phyloP scores from a whole-genome alignment of 2,797 vertebrate species.

The Rachycentron canadum region DNA sequence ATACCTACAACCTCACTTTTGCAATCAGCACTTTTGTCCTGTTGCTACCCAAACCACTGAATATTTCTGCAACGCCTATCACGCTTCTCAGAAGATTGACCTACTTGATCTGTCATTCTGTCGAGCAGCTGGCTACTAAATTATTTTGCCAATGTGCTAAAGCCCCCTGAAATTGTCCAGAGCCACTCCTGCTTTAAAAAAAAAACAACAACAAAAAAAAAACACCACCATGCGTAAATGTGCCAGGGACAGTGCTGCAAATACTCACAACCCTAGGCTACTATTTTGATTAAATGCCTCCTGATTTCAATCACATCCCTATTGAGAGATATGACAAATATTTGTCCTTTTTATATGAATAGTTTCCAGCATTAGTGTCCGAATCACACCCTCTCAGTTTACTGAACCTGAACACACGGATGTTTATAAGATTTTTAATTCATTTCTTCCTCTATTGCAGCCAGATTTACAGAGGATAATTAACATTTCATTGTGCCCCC shows the following conservation, averaged over 20 bases:
- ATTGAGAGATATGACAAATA: no score
- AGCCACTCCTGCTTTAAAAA: background rate
- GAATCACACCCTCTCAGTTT: no score
- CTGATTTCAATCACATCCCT: no score
- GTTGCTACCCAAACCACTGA: conserved; percentile 7
- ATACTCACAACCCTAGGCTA: background rate
- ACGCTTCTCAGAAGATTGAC: background rate
- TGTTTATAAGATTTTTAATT: no score
- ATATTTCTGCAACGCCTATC: background rate
- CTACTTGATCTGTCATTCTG: background rate
- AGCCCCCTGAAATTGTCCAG: background rate
- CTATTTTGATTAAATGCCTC: background rate
- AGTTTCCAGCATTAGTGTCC: no score
- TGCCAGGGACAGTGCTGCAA: background rate
- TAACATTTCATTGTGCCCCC: background rate
- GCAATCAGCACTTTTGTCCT: background rate
- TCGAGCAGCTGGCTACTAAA: background rate
- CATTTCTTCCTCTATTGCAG: background rate
- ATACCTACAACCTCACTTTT: background rate
- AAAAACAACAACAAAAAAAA: no score
- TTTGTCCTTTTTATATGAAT: no score
- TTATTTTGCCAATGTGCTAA: background rate
- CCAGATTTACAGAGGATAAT: background rate
- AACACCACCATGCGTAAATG: no score
- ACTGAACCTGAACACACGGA: no score